Percentiles rank a stretch among this genome's conserved stretches.
These are phyloP conservation scores for Stegodyphus dumicola DNA, from an alignment of 1,140 invertebrate species.

Conservation along the genomic window DNA sequence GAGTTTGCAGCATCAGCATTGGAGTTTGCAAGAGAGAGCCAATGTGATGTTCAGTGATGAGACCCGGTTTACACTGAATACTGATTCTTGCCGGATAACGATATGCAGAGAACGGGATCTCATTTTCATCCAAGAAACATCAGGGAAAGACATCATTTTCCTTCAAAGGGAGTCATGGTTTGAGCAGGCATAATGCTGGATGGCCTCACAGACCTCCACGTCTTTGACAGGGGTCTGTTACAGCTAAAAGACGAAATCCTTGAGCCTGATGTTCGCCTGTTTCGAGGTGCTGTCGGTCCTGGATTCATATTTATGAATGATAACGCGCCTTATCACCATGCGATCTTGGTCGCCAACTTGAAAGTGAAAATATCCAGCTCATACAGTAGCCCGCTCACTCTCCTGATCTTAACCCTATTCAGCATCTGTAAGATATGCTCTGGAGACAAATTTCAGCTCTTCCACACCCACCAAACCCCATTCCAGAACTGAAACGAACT, in stretches of 20 bases:
- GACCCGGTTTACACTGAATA: neutral
- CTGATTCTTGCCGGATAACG: neutral
- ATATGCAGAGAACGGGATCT: neutral
- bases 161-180: neutral
- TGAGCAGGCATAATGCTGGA: neutral
- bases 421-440: no score
- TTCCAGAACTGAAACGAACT: no score
- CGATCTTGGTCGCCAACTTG: no score
- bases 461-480: no score
- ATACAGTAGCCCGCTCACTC: neutral
- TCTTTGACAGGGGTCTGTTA: neutral
- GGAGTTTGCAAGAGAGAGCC: neutral
- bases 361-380: no score
- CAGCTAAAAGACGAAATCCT: neutral
- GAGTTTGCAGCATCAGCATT: conserved; percentile 5
- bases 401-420: no score
- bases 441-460: no score
- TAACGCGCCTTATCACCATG: no score
- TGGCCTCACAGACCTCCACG: neutral
- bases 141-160: neutral
- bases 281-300: neutral
- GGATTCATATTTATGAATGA: neutral
- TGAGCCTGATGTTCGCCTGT: neutral
- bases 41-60: neutral
- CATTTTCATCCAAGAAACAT: neutral